Evolutionary conservation across 2,113 vertebrate genomes (phyloP).

Genomic region (Cariama cristata): DNA sequence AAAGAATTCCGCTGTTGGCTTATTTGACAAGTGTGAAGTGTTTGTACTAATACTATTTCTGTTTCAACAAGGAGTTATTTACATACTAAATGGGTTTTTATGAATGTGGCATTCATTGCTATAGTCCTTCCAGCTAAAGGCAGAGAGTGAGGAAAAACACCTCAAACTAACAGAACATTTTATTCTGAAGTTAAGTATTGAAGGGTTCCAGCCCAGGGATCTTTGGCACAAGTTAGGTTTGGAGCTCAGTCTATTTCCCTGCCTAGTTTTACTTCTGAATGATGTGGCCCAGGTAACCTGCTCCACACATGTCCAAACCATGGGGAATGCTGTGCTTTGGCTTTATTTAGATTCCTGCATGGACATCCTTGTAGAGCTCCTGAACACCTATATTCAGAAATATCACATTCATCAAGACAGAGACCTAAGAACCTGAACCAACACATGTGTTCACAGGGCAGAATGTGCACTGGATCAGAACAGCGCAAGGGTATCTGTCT

Average conservation of each 20-base stretch:
- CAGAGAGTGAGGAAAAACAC: neutral
- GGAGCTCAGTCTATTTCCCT: neutral
- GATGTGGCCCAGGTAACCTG: neutral
- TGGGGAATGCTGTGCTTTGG: neutral
- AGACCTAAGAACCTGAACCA: neutral
- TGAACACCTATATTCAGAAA: neutral
- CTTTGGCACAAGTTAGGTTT: neutral
- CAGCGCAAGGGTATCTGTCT: neutral
- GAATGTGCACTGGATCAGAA: neutral
- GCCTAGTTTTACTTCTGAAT: neutral
- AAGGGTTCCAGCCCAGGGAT: neutral
- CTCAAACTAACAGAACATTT: neutral
- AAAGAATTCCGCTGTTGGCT: neutral
- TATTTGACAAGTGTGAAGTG: neutral
- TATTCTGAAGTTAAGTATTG: constrained; percentile 2
- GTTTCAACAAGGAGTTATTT: neutral
- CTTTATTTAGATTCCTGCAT: neutral
- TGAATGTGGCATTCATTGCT: constrained; percentile 19
- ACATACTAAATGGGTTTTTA: neutral
- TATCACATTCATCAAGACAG: neutral
- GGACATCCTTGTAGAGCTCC: neutral
- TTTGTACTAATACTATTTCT: neutral
- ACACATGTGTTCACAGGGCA: neutral
- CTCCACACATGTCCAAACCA: neutral
- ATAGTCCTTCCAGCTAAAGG: neutral